Evolutionary conservation across 2,888 invertebrate genomes (phyloP).

Genomic region (Coremacera marginata): DNA sequence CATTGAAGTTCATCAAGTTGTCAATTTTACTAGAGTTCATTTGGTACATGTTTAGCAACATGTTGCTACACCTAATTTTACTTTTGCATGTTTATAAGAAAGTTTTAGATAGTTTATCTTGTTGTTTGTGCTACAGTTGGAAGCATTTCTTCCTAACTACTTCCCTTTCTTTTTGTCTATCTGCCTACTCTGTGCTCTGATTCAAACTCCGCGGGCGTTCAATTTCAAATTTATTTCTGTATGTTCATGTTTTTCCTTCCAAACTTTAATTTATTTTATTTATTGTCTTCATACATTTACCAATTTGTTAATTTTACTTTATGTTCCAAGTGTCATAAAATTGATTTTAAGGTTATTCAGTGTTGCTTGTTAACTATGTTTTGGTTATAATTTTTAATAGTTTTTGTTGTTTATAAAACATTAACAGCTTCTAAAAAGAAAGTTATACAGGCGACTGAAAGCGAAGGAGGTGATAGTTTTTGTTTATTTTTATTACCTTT

Average conservation of each 20-base stretch:
- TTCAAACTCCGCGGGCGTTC: background rate
- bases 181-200: too few relatives aligned
- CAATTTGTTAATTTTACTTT: background rate
- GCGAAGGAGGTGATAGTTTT: too few relatives aligned
- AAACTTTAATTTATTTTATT: background rate
- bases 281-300: background rate
- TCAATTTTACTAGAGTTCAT: constrained; percentile 22
- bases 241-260: constrained; percentile 4
- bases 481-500: too few relatives aligned
- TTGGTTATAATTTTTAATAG: background rate
- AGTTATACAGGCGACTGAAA: background rate
- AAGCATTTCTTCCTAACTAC: background rate
- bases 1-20: constrained; percentile 30
- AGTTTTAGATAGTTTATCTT: background rate
- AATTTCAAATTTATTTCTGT: constrained; percentile 10
- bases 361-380: background rate
- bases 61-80: background rate
- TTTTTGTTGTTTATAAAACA: background rate
- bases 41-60: too few relatives aligned
- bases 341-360: background rate
- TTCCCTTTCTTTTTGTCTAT: too few relatives aligned
- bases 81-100: background rate
- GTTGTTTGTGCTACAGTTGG: background rate
- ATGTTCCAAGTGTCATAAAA: background rate
- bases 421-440: background rate